Evolutionary conservation across 2,888 invertebrate species (phyloP).

Genomic region (Ischnus inquisitorius): DNA sequence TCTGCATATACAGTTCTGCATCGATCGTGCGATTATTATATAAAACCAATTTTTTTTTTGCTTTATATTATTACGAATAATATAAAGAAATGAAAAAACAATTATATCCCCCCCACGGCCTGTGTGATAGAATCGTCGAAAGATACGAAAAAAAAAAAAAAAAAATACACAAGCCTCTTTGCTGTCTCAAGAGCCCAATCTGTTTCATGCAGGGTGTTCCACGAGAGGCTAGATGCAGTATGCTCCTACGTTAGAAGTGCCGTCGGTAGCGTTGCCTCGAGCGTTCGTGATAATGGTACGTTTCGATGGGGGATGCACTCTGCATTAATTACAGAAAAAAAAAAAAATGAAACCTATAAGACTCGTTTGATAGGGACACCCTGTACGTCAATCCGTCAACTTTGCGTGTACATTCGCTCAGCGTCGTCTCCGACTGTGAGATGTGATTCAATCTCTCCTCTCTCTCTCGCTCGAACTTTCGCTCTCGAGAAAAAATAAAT

Average conservation of each 20-base stretch:
- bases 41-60: conserved; percentile 31
- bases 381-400: conserved; percentile 74
- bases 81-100: conserved; percentile 30
- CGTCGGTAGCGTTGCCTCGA: conserved; percentile 64
- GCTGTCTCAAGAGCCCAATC: conserved; percentile 64
- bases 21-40: conserved; percentile 73
- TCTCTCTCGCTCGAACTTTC: background rate
- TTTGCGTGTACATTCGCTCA: conserved; percentile 69
- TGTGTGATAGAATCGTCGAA: conserved; percentile 58
- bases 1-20: conserved; percentile 61
- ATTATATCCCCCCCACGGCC: conserved; percentile 37
- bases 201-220: conserved; percentile 79
- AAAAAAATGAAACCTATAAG: conserved; percentile 42
- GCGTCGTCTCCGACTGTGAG: conserved; percentile 69
- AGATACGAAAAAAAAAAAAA: conserved; percentile 31
- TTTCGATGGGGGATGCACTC: conserved; percentile 65
- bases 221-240: conserved; percentile 73
- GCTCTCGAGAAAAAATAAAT: conserved; percentile 9
- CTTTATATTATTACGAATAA: conserved; percentile 10
- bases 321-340: conserved; percentile 49
- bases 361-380: conserved; percentile 75
- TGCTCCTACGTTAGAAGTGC: conserved; percentile 68
- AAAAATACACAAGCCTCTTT: conserved; percentile 53
- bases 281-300: conserved; percentile 66
- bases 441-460: conserved; percentile 57